Evolutionary conservation across 2,888 invertebrate genomes (phyloP), one percentile per base, ranked within the genome.

Genomic region (Kryphioiulus occultus): DNA sequence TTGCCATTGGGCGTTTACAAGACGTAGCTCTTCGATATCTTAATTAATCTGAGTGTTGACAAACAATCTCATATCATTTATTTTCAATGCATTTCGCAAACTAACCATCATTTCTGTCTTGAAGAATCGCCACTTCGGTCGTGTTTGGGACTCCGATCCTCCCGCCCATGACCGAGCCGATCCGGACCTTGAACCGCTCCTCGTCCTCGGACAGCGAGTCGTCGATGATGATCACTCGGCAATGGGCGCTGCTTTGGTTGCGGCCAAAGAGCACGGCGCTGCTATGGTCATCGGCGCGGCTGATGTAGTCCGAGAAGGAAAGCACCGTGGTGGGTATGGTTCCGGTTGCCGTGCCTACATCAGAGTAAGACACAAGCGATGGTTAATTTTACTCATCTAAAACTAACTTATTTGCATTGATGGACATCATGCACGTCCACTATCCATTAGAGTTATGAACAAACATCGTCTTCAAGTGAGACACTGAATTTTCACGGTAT

Each of bases 231-330:
- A 90, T 90, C n/a, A 92, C 89, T 0, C 89, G 88, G 89, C 92
- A 92, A 88, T 89, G 90, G 68, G 90, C 90, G 59, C 90, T 90
- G 42, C 89, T 89, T 88, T 91, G 91, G 10, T 90, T 90, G 42
- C 90, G 89, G 87, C 90, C 91, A 89, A 92, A 91, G 10, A 91
- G 89, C 47, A 92, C 87, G 39, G 91, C 89, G 88, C 91, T 91
- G 85, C 89, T 90, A 88, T 91, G 91, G 88, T 91, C 91, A 22
- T 90, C 90, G 0, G 91, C 89, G 7, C 91, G 90, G 12, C 91
- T 91, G 89, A 92, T 91, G 89, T 90, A 92, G 89, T 92, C 92
- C 7, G 92, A 91, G 88, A 90, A 91, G 1, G 92, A 92, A 17
- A 90, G 90, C 22, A 92, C 90, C 7, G 91, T 90, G 32, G 89